Percentiles rank a stretch among this genome's conserved stretches.
phyloP scores from a whole-genome alignment of 1,140 invertebrate species.

The Melipona quadrifasciata region DNA sequence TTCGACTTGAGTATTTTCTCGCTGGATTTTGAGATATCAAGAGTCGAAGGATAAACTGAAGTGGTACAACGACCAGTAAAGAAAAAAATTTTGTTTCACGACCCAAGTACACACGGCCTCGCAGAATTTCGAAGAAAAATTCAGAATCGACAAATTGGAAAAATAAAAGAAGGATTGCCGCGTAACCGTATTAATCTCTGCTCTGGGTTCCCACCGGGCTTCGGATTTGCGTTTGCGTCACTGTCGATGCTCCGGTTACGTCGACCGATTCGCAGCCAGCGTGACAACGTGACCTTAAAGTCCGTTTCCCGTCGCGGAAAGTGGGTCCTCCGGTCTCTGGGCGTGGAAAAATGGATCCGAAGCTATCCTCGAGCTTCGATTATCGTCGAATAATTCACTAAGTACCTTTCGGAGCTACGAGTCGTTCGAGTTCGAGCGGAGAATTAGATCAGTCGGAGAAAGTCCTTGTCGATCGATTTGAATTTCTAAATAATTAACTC shows the following conservation, averaged over 20 bases:
- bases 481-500: neutral
- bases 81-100: no score
- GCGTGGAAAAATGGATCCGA: neutral
- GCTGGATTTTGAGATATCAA: no score
- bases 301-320: slow-evolving; percentile 6
- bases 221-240: slow-evolving; percentile 65
- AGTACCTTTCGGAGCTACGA: no score
- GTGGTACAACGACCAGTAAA: no score
- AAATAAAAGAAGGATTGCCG: neutral
- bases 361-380: neutral
- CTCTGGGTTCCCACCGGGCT: slow-evolving; percentile 41
- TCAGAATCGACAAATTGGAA: neutral
- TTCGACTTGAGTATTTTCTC: no score
- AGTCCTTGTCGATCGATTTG: neutral
- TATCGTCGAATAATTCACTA: neutral
- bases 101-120: no score
- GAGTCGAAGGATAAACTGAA: no score
- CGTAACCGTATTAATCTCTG: slow-evolving; percentile 31
- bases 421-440: no score
- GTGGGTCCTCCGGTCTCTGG: neutral
- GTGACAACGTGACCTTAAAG: slow-evolving; percentile 43
- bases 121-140: no score
- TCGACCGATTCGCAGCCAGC: slow-evolving; percentile 10
- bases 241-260: slow-evolving; percentile 45
- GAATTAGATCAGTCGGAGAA: no score